phyloP scores from a whole-genome alignment of 35 echinoderm and acorn worm species.

The Eucidaris tribuloides region DNA sequence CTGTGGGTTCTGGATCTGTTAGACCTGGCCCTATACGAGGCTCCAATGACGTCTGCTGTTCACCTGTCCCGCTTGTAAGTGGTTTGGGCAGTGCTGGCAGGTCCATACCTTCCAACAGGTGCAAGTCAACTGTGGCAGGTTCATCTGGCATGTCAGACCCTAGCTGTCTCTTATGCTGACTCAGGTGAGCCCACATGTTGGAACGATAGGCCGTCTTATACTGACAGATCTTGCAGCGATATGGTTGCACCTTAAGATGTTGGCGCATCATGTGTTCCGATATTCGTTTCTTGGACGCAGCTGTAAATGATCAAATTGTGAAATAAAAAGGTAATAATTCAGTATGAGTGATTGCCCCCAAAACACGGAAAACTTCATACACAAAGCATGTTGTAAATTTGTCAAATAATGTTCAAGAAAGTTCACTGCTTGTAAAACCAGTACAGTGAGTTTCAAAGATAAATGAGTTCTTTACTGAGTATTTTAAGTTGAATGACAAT shows the following conservation, averaged over 20 bases:
- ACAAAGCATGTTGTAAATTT: no score
- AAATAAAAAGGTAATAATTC: no score
- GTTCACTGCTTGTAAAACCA: no score
- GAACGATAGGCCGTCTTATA: conserved; percentile 68
- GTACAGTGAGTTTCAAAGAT: no score
- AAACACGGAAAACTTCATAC: no score
- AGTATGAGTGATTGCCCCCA: no score
- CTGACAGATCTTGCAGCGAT: conserved; percentile 50
- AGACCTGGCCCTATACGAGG: no score
- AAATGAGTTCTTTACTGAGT: no score
- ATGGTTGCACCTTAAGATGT: conserved; percentile 49
- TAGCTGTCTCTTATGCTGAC: conserved; percentile 41
- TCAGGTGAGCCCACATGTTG: conserved; percentile 78
- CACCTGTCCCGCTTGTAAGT: not conserved
- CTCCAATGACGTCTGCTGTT: no score
- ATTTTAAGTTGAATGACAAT: no score
- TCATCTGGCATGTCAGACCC: conserved; percentile 1
- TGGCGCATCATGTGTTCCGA: conserved; percentile 74
- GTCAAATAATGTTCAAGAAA: no score
- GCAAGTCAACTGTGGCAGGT: not conserved
- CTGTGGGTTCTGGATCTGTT: no score
- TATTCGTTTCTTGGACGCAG: conserved; percentile 72
- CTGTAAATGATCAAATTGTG: conserved; percentile 28
- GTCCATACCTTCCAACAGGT: not conserved
- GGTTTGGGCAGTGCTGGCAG: not conserved